Evolutionary conservation across 2,888 invertebrate genomes (phyloP).

Genomic region (Volucella inanis): DNA sequence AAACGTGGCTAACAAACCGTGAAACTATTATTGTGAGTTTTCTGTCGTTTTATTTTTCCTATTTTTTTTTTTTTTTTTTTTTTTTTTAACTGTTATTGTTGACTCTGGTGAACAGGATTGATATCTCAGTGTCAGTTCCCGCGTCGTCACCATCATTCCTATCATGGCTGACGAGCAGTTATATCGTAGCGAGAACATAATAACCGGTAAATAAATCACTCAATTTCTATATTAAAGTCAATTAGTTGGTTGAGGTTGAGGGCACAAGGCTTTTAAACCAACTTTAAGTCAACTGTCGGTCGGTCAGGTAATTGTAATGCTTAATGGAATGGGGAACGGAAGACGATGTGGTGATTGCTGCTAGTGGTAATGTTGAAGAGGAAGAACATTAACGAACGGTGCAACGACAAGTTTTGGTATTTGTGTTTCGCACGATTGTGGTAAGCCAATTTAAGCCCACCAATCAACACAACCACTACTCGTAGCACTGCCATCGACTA

Average conservation of each 20-base stretch:
- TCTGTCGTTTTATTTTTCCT: constrained; percentile 7
- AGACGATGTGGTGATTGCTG: constrained; percentile 10
- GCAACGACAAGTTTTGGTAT: constrained; percentile 41
- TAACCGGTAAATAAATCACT: constrained; percentile 66
- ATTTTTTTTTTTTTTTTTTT: constrained; percentile 13
- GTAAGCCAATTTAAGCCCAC: constrained; percentile 30
- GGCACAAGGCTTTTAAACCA: constrained; percentile 62
- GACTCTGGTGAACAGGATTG: constrained; percentile 26
- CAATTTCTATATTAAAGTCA: constrained; percentile 69
- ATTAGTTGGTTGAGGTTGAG: constrained; percentile 66
- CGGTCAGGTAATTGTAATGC: constrained; percentile 17
- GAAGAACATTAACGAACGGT: not conserved
- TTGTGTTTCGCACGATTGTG: constrained; percentile 41
- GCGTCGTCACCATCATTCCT: not conserved
- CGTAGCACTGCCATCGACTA: constrained; percentile 14
- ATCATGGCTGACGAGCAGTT: not conserved
- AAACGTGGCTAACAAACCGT: constrained; percentile 67
- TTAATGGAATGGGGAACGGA: constrained; percentile 6
- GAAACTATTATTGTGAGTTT: constrained; percentile 36
- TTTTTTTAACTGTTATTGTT: constrained; percentile 30
- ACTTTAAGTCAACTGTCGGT: constrained; percentile 29
- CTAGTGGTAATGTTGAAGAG: not conserved
- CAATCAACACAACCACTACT: not conserved
- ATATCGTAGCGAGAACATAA: constrained; percentile 20
- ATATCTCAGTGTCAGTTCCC: constrained; percentile 36